Evolutionary conservation across 2,888 invertebrate species (phyloP), one percentile per base, ranked within the genome.

Genomic region (Onchidella celtica): DNA sequence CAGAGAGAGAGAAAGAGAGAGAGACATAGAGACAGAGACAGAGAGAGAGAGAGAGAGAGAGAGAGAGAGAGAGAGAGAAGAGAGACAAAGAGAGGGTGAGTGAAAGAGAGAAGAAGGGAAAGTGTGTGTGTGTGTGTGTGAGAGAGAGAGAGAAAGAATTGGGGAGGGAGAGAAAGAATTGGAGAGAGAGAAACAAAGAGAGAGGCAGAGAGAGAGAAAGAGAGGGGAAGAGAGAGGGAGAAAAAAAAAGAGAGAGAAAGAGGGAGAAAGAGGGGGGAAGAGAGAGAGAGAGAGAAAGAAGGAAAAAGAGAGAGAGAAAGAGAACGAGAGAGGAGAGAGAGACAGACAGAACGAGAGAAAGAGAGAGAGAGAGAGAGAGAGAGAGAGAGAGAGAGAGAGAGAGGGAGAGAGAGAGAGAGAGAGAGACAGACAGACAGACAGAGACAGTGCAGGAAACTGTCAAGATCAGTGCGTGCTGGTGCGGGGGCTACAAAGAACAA

Each of bases 321-420:
- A 47, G 17, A 17, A 47, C 9, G 17, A 17, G 47, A 47, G 47
- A 47, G 47, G 47, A 47, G 17, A 47, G 47, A 47, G 47, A 47
- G 17, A 47, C 17, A 11, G 17, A 47, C 9, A 3, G 47, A 74
- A 61, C 34, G 59, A 38, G 63, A 73, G 73, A 24, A 3, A 27
- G 59, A 73, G 59, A 59, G 73, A 59, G 59, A 59, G 57, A 59
- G 32, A 73, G 59, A 73, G 59, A 73, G 38, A 74, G 63, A 74
- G 29, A 38, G 24, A 29, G 65, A 63, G 63, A 63, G 24, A 38
- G 61, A 63, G 38, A 4, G n/a, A 17, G 47, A 47, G 47, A 17
- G 17, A 47, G 17, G 17, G 47, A 47, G 17, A 47, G 47, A 17
- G 6, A 47, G 17, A 47, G 9, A 47, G 17, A 47, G 17, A 47